These are phyloP conservation scores for Sphaeramia orbicularis DNA, from an alignment of 2,797 vertebrate species.

Conservation along the genomic window DNA sequence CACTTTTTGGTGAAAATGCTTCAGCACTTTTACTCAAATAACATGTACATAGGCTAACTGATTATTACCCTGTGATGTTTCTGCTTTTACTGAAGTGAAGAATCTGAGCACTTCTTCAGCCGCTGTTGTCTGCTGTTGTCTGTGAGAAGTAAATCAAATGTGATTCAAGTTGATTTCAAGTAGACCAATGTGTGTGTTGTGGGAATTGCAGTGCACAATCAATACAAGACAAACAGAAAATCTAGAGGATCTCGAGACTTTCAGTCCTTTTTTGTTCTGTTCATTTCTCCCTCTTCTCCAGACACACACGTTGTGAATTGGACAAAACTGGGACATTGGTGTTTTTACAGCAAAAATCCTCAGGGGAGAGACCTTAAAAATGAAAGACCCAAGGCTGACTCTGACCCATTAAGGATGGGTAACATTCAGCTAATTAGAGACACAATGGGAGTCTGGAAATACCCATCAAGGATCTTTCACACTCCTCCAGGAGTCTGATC, in stretches of 20 bases:
- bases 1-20: background rate
- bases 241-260: background rate
- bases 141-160: too few relatives aligned
- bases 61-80: too few relatives aligned
- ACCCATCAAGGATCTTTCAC: constrained; percentile 9
- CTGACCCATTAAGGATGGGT: constrained; percentile 38
- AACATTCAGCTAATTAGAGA: constrained; percentile 27
- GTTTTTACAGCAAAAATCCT: constrained; percentile 41
- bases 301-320: constrained; percentile 10
- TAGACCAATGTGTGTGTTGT: too few relatives aligned
- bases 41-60: too few relatives aligned
- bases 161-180: too few relatives aligned
- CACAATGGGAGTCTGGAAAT: constrained; percentile 4
- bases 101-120: too few relatives aligned
- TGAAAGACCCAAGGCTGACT: constrained; percentile 16
- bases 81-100: too few relatives aligned
- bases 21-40: too few relatives aligned
- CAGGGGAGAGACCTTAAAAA: constrained; percentile 16
- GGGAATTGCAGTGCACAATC: background rate
- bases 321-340: constrained; percentile 38
- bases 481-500: constrained; percentile 2
- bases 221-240: background rate
- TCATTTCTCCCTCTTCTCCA: background rate
- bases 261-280: constrained; percentile 1
- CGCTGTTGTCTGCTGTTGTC: too few relatives aligned